These are phyloP conservation scores for Himalopsyche japonica DNA, from an alignment of 2,888 invertebrate genomes.

Conservation along the genomic window DNA sequence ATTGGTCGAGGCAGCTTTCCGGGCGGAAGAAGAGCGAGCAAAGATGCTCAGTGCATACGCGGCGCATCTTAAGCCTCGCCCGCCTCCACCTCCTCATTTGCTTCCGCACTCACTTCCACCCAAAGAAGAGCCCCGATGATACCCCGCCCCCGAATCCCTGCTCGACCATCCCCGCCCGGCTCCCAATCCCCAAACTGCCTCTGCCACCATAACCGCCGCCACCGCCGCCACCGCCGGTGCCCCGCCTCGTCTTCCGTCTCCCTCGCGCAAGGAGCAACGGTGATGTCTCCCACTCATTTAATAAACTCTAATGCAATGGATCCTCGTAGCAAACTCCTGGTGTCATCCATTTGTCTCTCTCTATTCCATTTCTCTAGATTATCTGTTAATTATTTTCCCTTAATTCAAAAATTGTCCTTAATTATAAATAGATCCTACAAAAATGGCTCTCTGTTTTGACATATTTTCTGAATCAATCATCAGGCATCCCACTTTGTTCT, in stretches of 20 bases:
- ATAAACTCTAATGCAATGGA: neutral
- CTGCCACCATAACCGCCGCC: neutral
- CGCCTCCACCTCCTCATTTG: slow-evolving; percentile 52
- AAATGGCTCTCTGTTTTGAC: no score
- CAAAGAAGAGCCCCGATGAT: slow-evolving; percentile 63
- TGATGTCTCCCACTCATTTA: neutral
- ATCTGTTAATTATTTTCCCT: no score
- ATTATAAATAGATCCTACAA: no score
- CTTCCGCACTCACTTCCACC: slow-evolving; percentile 64
- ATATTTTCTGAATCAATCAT: no score
- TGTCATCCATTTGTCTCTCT: neutral
- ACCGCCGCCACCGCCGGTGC: slow-evolving; percentile 5
- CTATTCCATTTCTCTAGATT: neutral
- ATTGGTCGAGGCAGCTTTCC: slow-evolving; percentile 75
- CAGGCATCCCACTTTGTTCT: no score
- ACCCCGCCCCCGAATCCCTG: slow-evolving; percentile 44
- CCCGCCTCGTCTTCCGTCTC: slow-evolving; percentile 8
- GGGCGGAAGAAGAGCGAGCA: slow-evolving; percentile 78
- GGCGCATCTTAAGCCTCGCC: slow-evolving; percentile 59
- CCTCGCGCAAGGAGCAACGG: slow-evolving; percentile 14
- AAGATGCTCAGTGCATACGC: slow-evolving; percentile 76
- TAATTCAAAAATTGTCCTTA: no score
- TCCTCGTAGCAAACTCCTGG: neutral
- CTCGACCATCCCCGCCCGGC: neutral
- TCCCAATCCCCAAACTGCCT: neutral